Percentiles rank a stretch among this genome's conserved stretches.
Conservation (phyloP, 2,797 vertebrate genomes). For the Sebastes hubbsi region DNA sequence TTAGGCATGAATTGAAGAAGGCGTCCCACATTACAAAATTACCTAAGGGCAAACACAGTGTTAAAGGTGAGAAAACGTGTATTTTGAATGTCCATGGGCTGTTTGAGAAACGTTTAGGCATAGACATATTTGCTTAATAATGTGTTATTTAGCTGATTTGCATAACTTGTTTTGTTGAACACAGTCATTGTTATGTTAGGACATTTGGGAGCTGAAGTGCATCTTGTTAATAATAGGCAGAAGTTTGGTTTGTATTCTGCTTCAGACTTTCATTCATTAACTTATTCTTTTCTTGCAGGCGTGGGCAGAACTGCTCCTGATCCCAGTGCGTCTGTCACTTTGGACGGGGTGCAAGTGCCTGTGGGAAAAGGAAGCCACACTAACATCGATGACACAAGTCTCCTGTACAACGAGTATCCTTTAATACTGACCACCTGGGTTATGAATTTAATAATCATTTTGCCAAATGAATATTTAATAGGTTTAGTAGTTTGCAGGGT, state of each 20-base stretch:
- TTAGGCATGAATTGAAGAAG: constrained; percentile 95
- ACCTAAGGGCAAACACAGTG: constrained; percentile 98
- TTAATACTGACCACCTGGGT: constrained; percentile 44
- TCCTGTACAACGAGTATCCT: constrained; percentile 99
- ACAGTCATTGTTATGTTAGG: neutral
- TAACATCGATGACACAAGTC: constrained; percentile 93
- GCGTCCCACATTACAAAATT: constrained; percentile 95
- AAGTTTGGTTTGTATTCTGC: neutral
- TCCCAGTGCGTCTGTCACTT: constrained; percentile 83
- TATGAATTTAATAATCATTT: neutral
- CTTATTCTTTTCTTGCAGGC: constrained; percentile 76
- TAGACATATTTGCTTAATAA: neutral
- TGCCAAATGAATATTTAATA: neutral
- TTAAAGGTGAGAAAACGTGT: constrained; percentile 88
- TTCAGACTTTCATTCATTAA: neutral
- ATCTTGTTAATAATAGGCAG: neutral
- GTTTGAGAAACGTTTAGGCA: neutral
- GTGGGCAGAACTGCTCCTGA: constrained; percentile 96
- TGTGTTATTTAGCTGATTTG: neutral
- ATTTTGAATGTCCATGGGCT: neutral
- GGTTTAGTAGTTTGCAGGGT: neutral
- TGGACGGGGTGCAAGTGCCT: constrained; percentile 94
- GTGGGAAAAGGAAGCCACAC: constrained; percentile 90
- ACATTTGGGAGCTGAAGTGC: neutral
- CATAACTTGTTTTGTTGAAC: neutral